phyloP scores from a whole-genome alignment of 2,113 vertebrate species.

The Tragelaphus scriptus region DNA sequence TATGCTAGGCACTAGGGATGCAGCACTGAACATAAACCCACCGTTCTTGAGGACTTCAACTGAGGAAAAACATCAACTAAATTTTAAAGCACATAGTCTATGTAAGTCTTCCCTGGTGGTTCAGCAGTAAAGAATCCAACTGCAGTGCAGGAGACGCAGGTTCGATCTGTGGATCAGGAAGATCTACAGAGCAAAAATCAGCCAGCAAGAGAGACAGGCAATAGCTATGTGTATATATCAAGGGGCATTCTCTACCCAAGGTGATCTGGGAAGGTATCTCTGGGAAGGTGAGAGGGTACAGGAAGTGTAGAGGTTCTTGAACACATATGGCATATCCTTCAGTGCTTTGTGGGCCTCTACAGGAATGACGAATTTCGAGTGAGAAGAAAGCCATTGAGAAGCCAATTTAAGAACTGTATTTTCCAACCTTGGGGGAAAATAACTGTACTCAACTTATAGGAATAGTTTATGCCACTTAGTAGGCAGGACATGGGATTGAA shows the following conservation, averaged over 20 bases:
- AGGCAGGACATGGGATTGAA: neutral
- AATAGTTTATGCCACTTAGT: neutral
- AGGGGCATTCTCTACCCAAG: neutral
- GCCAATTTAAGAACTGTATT: neutral
- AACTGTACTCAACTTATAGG: neutral
- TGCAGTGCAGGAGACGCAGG: neutral
- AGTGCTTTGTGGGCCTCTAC: neutral
- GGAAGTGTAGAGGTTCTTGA: neutral
- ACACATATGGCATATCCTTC: neutral
- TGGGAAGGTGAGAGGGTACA: neutral
- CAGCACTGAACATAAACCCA: neutral
- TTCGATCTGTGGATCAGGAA: neutral
- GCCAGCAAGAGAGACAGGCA: neutral
- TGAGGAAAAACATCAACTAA: neutral
- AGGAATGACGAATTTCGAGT: neutral
- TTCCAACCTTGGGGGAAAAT: neutral
- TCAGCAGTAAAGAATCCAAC: neutral
- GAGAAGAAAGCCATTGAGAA: neutral
- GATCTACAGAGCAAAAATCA: neutral
- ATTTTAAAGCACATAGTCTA: neutral
- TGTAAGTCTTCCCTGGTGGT: neutral
- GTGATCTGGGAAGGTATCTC: neutral
- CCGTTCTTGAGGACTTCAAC: neutral
- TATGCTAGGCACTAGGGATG: neutral
- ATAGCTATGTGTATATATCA: accelerated